These are phyloP conservation scores for Campodea augens DNA, from an alignment of 1,140 invertebrate genomes.

Conservation along the genomic window DNA sequence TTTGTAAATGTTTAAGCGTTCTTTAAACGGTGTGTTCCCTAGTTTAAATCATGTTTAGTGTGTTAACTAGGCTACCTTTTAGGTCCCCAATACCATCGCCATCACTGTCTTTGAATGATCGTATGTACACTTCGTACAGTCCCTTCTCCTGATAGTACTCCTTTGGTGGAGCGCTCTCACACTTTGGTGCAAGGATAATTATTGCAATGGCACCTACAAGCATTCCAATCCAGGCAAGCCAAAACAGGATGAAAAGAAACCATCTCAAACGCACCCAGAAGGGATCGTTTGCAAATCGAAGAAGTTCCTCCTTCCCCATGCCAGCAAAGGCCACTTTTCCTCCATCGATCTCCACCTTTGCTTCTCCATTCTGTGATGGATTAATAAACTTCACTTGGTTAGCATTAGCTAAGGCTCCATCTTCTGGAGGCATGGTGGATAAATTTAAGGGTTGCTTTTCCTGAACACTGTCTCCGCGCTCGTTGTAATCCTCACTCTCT, in stretches of 20 bases:
- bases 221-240: conserved; percentile 71
- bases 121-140: conserved; percentile 57
- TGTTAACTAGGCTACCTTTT: conserved; percentile 20
- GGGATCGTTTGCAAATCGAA: conserved; percentile 80
- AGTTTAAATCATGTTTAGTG: background rate
- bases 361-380: conserved; percentile 52
- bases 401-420: background rate
- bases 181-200: conserved; percentile 65
- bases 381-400: background rate
- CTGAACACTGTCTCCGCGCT: no score
- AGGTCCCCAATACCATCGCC: conserved; percentile 56
- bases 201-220: conserved; percentile 62
- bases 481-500: no score
- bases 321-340: conserved; percentile 42
- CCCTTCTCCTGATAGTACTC: conserved; percentile 56
- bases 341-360: conserved; percentile 61
- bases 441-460: no score
- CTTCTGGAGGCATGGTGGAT: background rate
- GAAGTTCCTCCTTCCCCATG: conserved; percentile 73
- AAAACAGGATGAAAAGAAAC: conserved; percentile 67
- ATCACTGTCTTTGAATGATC: conserved; percentile 51
- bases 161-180: conserved; percentile 40
- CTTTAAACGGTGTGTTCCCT: background rate
- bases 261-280: conserved; percentile 74
- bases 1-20: no score